Evolutionary conservation across 2,888 invertebrate species (phyloP).

Genomic region (Agrotis clavis): DNA sequence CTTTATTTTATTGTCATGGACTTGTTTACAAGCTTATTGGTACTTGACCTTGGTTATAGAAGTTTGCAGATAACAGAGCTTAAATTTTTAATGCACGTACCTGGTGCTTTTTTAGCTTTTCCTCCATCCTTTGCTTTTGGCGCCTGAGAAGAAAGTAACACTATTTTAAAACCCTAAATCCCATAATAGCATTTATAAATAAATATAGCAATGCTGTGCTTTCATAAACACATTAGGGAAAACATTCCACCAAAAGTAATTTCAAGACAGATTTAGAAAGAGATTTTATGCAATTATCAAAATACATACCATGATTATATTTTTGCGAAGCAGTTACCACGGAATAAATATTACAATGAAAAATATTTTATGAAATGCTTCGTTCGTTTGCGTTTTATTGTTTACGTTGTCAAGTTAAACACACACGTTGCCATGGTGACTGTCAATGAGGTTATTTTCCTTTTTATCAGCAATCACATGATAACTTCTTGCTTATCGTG

Average conservation of each 20-base stretch:
- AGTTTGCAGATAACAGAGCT: not conserved
- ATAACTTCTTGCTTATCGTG: not conserved
- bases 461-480: not conserved
- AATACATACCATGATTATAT: constrained; percentile 52
- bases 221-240: not conserved
- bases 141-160: constrained; percentile 75
- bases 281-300: not conserved
- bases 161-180: not conserved
- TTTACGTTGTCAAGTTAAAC: constrained; percentile 58
- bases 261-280: not conserved
- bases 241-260: not conserved
- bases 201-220: no score
- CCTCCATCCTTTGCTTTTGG: constrained; percentile 78
- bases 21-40: not conserved
- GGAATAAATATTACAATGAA: constrained; percentile 15
- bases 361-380: constrained; percentile 14
- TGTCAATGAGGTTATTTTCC: constrained; percentile 9
- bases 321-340: not conserved
- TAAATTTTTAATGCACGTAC: constrained; percentile 68
- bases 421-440: constrained; percentile 65
- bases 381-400: constrained; percentile 19
- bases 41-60: not conserved
- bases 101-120: constrained; percentile 82
- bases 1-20: not conserved
- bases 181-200: no score